Base-by-base conservation (phyloP, 2,113 vertebrate genomes). In the Grus americana region DNA sequence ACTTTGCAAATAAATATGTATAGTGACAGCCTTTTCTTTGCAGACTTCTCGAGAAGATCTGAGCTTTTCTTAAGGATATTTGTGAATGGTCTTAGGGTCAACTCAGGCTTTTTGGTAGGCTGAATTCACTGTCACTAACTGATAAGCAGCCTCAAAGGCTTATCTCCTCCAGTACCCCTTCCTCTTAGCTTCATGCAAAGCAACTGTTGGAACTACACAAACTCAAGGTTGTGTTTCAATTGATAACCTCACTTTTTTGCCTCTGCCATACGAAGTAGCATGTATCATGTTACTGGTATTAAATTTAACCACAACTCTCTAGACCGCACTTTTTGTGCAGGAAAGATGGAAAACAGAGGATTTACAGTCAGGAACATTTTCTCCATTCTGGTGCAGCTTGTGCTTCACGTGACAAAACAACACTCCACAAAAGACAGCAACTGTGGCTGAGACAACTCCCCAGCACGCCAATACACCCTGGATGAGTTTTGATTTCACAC, bases 31-130 rank as follows among this genome's bases (percentile, higher is more conserved):
- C 16, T 65, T 50, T 82, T 61, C 36, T 61, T 38, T 57, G 34
- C 54, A 65, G 40, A 65, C 11, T 70, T 80, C n/a, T 24, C 30
- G 46, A 36, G 40, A 68, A 78, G 20, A 71, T 23, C 12, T 29
- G 24, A 86, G 4, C 11, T 79, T 36, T 71, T 68, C 71, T 52
- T 40, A 65, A 83, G 21, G 32, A 76, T 65, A 83, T 47, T 44
- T 2, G 6, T 4, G 2, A 86, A 61, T 0, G 1, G 20, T 29
- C 12, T 80, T 17, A 40, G 18, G 15, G 26, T 14, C 12, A 90
- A 30, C 20, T 68, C 23, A 29, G 62, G 42, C 6, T 9, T 46
- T 76, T 59, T 44, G 12, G 15, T 29, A 22, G 22, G 27, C 27
- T 82, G 57, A 88, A 58, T 55, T 88, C 42, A 44, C 8, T n/a